Percentiles rank a stretch among this genome's conserved stretches.
Conservation (phyloP, 2,113 vertebrate species). For the Siniperca knerii region DNA sequence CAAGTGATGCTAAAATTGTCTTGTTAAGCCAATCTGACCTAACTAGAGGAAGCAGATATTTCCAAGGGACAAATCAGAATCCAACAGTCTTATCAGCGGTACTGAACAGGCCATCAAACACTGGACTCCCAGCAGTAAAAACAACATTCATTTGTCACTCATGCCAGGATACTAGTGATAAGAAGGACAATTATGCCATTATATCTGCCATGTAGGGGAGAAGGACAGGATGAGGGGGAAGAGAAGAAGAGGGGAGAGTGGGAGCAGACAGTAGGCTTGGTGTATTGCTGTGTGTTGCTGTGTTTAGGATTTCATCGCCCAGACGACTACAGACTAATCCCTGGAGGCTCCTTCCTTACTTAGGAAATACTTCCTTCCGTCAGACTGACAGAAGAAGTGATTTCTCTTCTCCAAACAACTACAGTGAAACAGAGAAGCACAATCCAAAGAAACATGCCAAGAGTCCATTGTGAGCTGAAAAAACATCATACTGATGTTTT, state of each 20-base stretch:
- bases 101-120: constrained; percentile 20
- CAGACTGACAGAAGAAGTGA: constrained; percentile 56
- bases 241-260: constrained; percentile 24
- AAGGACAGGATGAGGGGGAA: constrained; percentile 45
- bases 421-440: constrained; percentile 43
- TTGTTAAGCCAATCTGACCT: background rate
- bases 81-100: constrained; percentile 27
- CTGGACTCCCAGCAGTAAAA: constrained; percentile 40
- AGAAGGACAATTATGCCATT: constrained; percentile 78
- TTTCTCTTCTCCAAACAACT: constrained; percentile 44
- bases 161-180: constrained; percentile 69
- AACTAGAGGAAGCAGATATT: constrained; percentile 19
- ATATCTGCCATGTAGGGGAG: constrained; percentile 56
- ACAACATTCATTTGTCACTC: constrained; percentile 69
- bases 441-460: constrained; percentile 21
- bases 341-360: constrained; percentile 64
- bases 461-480: background rate
- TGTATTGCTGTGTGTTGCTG: constrained; percentile 50
- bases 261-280: constrained; percentile 61
- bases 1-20: background rate
- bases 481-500: constrained; percentile 29
- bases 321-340: constrained; percentile 66
- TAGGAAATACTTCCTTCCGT: constrained; percentile 71
- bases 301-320: constrained; percentile 69
- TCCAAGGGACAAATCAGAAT: constrained; percentile 7